phyloP scores from a whole-genome alignment of 2,888 invertebrate genomes.

The Apoda limacodes region DNA sequence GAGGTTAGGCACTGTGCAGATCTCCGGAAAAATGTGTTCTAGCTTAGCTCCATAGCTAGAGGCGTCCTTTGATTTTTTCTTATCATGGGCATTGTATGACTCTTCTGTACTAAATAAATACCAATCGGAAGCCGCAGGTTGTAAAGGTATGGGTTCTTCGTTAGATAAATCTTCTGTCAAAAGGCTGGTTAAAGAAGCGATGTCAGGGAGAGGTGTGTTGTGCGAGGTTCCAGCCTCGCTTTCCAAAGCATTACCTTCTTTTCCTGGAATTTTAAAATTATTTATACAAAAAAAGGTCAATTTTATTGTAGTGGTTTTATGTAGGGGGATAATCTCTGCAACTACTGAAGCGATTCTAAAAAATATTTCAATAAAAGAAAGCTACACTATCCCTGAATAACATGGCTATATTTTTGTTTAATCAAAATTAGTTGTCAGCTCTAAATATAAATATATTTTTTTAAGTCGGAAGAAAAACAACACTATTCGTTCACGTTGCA shows the following conservation, averaged over 20 bases:
- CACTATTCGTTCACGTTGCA: too few species aligned
- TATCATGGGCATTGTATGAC: conserved; percentile 28
- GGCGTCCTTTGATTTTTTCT: conserved; percentile 17
- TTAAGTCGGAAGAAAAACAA: too few species aligned
- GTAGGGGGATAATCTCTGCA: too few species aligned
- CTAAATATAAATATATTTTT: too few species aligned
- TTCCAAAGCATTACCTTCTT: conserved; percentile 18
- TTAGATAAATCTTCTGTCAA: conserved; percentile 52
- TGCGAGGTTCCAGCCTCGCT: conserved; percentile 20
- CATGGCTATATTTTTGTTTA: too few species aligned
- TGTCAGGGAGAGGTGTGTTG: conserved; percentile 23
- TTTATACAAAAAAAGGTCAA: conserved; percentile 16
- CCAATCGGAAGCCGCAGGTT: conserved; percentile 31
- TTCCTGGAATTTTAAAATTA: conserved; percentile 4
- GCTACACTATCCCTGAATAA: too few species aligned
- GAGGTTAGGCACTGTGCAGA: conserved; percentile 48
- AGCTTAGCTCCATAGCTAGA: conserved; percentile 33
- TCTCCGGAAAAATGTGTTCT: conserved; percentile 43
- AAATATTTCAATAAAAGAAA: too few species aligned
- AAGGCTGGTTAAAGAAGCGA: conserved; percentile 31
- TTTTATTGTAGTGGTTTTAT: conserved; percentile 18
- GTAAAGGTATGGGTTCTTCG: conserved; percentile 18
- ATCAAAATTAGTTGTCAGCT: too few species aligned
- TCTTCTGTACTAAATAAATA: conserved; percentile 53
- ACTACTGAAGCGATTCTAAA: too few species aligned